A percentile compares a stretch with the other conserved stretches of the same genome.
phyloP scores from a whole-genome alignment of 2,797 vertebrate species.

The Lutjanus argentimaculatus region DNA sequence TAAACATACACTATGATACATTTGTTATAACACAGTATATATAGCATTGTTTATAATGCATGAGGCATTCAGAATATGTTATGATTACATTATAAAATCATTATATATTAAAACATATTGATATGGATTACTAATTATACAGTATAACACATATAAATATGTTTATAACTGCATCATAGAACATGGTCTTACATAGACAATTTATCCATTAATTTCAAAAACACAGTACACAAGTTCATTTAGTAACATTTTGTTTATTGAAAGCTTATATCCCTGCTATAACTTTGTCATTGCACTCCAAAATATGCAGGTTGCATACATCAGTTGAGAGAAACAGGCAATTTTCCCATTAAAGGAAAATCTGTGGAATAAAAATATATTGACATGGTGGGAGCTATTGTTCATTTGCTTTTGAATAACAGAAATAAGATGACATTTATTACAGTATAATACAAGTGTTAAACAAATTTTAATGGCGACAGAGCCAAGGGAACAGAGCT shows the following conservation, averaged over 20 bases:
- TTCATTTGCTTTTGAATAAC: constrained; percentile 30
- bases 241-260: constrained; percentile 15
- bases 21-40: too few relatives aligned
- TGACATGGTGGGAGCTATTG: background rate
- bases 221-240: background rate
- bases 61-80: too few relatives aligned
- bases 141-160: too few relatives aligned
- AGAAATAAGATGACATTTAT: background rate
- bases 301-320: background rate
- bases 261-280: constrained; percentile 1
- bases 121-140: too few relatives aligned
- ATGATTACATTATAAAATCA: too few relatives aligned
- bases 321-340: background rate
- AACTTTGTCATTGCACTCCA: constrained; percentile 8
- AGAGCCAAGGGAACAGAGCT: background rate
- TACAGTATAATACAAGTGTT: background rate
- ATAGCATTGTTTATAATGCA: too few relatives aligned
- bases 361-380: background rate
- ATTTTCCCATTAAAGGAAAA: background rate
- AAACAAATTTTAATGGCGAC: background rate
- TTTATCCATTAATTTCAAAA: background rate
- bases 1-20: too few relatives aligned
- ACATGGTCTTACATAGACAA: background rate
- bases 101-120: too few relatives aligned
- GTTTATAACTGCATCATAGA: too few relatives aligned